Evolutionary conservation across 23 tunicate species (phyloP).

Genomic region (Phallusia fumigata): DNA sequence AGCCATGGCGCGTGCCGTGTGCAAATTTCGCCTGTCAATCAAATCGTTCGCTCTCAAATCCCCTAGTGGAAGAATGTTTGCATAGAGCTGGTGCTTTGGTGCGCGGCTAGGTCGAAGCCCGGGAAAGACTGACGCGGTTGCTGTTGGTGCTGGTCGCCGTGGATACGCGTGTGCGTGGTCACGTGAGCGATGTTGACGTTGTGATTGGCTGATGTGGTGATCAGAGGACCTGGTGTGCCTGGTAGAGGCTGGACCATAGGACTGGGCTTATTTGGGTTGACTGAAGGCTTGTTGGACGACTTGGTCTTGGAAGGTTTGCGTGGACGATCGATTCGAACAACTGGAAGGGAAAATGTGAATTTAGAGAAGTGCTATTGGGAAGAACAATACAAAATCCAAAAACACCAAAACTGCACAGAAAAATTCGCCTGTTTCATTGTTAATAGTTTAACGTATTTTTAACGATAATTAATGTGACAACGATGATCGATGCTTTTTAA

Average conservation of each 20-base stretch:
- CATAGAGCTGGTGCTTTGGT: neutral
- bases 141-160: neutral
- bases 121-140: neutral
- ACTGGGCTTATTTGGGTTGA: neutral
- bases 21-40: no score
- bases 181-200: slow-evolving; percentile 10
- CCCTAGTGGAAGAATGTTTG: slow-evolving; percentile 8
- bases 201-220: neutral
- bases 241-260: neutral
- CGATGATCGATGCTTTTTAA: no score
- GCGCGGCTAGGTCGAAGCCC: neutral
- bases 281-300: neutral
- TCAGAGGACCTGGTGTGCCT: neutral
- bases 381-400: no score
- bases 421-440: no score
- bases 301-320: neutral
- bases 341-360: neutral
- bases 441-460: no score
- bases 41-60: no score
- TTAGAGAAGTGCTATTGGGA: neutral
- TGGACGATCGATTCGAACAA: slow-evolving; percentile 1
- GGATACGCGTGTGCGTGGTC: slow-evolving; percentile 6
- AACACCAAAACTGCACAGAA: no score
- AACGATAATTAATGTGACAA: no score
- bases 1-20: neutral